Evolutionary conservation across 2,888 invertebrate genomes (phyloP).

Genomic region (Pristionchus arcanus): DNA sequence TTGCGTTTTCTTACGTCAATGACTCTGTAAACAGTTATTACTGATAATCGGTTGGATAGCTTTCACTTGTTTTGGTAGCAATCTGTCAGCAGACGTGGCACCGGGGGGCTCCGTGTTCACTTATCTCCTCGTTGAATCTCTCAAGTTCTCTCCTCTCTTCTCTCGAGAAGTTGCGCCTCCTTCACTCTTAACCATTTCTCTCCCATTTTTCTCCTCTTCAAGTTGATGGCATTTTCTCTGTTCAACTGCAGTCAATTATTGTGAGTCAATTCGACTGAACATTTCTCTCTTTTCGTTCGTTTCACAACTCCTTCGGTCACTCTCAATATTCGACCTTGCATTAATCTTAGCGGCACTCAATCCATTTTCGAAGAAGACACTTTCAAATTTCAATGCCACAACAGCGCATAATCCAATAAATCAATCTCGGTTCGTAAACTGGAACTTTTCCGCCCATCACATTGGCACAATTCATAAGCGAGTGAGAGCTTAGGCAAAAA

Average conservation of each 20-base stretch:
- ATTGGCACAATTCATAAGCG: conserved; percentile 2
- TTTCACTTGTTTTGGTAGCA: background rate
- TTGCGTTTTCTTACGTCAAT: background rate
- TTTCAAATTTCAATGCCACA: background rate
- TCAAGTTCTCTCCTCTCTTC: background rate
- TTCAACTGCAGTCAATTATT: conserved; percentile 6
- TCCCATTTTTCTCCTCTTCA: conserved; percentile 10
- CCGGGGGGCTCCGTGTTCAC: background rate
- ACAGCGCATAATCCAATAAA: background rate
- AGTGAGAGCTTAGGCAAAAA: conserved; percentile 3
- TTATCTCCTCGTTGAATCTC: background rate
- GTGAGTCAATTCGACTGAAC: background rate
- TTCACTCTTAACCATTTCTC: conserved; percentile 14
- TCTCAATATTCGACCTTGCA: conserved; percentile 3
- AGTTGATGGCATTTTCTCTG: conserved; percentile 2
- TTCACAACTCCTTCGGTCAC: background rate
- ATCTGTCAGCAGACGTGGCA: background rate
- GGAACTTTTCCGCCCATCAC: background rate
- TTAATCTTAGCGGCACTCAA: background rate
- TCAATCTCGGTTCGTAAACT: background rate
- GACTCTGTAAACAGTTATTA: background rate
- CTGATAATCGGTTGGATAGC: background rate
- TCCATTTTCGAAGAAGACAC: background rate
- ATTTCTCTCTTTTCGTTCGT: background rate
- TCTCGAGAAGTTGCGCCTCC: background rate